These are phyloP conservation scores for Tuta absoluta DNA, from an alignment of 2,888 invertebrate species.

Conservation along the genomic window DNA sequence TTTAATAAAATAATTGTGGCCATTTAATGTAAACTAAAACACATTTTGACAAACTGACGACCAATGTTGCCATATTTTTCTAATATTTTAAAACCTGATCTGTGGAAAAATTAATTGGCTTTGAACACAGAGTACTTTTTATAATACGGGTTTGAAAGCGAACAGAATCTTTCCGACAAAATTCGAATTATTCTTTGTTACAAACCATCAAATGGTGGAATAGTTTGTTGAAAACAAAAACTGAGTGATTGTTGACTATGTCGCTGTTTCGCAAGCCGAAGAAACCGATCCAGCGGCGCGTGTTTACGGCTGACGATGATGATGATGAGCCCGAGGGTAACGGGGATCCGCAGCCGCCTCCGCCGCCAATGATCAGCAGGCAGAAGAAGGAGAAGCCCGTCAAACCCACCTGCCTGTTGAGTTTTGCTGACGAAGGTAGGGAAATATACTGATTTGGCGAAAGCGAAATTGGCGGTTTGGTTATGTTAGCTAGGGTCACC, in stretches of 20 bases:
- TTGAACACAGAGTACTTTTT: too few relatives aligned
- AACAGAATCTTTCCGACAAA: neutral
- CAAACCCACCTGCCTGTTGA: conserved; percentile 84
- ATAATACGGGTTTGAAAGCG: too few relatives aligned
- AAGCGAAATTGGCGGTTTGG: conserved; percentile 4
- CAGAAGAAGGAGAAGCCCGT: conserved; percentile 76
- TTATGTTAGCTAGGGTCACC: conserved; percentile 12
- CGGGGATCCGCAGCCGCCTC: conserved; percentile 71
- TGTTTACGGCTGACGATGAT: conserved; percentile 87
- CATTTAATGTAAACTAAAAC: too few relatives aligned
- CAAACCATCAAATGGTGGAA: neutral
- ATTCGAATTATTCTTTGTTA: neutral
- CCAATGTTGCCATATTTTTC: neutral
- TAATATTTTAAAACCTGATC: neutral
- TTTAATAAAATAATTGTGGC: too few relatives aligned
- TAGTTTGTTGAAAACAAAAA: neutral
- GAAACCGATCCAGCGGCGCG: conserved; percentile 86
- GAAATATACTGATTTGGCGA: neutral
- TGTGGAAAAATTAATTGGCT: conserved; percentile 4
- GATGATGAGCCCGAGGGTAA: conserved; percentile 84
- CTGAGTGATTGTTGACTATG: conserved; percentile 69
- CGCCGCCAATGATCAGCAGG: conserved; percentile 74
- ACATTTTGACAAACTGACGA: neutral
- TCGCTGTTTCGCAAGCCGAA: conserved; percentile 94
- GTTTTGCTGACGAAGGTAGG: conserved; percentile 88